Base-by-base conservation (phyloP, 2,888 invertebrate species). In the Drosophila helvetica region DNA sequence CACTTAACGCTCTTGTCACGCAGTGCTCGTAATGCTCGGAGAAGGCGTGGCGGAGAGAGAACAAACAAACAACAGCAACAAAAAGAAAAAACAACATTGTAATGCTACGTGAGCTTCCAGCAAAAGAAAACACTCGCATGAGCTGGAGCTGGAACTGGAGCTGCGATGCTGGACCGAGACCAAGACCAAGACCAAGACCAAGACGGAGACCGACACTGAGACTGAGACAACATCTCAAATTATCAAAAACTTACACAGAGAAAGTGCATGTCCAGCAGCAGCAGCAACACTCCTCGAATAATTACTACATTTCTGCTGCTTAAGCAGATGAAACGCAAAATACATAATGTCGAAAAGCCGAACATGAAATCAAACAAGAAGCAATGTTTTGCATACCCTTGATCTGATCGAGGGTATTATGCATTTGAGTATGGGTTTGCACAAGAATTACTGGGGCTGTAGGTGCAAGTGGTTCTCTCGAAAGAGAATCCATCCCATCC, bases 1-100 rank as follows among this genome's bases (percentile, higher is more conserved):
- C 60, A 59, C 63, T 65, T 83, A 27, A 65, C 56, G 83, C 86
- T 43, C 80, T 70, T 75, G 83, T 86, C 86, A 88, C 84, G 86
- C 88, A 82, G 6, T 33, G 33, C 75, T 53, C 56, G 54, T 51
- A 71, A 54, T 62, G 61, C 19, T 22, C 8, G 42, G 12, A 58
- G 38, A 25, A 58, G 52, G 22, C 43, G 54, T 17, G 43, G 43
- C 19, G 33, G 33, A 5, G 33, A 38, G 18, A 17, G 30, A 25
- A 48, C 10, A 38, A 30, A 18, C 38, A 53, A 57, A 43, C 17
- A 51, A 17, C 9, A 45, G 15, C n/a, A 30, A 46, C 22, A 18
- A 46, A 8, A 17, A 43, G 30, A 18, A 18, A 12, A 52, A 69
- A 70, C 33, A n/a, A 30, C 59, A 69, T 18, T 38, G 47, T n/a